Conservation (phyloP, 2,888 invertebrate species). For the Stratiomys singularior region DNA sequence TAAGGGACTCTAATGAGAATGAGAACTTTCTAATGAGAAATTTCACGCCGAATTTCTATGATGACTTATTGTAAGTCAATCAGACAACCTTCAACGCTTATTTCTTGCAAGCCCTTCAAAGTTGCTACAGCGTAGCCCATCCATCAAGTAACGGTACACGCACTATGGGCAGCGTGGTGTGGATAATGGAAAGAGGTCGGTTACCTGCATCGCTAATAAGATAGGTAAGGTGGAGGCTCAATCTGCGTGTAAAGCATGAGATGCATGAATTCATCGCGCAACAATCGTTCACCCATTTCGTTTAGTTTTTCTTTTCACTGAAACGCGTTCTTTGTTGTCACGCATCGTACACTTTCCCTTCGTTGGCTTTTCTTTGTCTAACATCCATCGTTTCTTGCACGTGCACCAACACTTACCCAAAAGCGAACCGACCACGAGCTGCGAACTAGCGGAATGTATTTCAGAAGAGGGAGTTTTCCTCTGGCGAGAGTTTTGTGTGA, state of each 20-base stretch:
- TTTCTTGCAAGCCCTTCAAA: not conserved
- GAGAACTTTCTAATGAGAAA: too few species aligned
- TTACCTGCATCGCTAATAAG: conserved; percentile 13
- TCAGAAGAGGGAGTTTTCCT: too few species aligned
- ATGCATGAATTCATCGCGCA: not conserved
- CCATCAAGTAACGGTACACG: conserved; percentile 1
- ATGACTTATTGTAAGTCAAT: not conserved
- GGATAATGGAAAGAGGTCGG: conserved; percentile 4
- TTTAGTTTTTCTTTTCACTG: not conserved
- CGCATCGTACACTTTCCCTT: not conserved
- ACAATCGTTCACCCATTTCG: not conserved
- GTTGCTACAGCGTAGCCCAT: not conserved
- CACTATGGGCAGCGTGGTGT: not conserved
- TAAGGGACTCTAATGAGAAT: too few species aligned
- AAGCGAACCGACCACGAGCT: not conserved
- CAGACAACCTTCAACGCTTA: too few species aligned
- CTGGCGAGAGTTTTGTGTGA: too few species aligned
- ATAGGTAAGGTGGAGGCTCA: not conserved
- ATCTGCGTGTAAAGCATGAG: not conserved
- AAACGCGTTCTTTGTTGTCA: not conserved
- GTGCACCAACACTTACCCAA: not conserved
- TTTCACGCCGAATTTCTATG: not conserved
- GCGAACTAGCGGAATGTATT: not conserved
- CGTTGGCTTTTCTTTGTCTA: not conserved
- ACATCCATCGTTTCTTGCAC: not conserved